A percentile compares a stretch with the other conserved stretches of the same genome.
Evolutionary conservation across 2,797 vertebrate species (phyloP).

Genomic region (Clarias platycephalus): DNA sequence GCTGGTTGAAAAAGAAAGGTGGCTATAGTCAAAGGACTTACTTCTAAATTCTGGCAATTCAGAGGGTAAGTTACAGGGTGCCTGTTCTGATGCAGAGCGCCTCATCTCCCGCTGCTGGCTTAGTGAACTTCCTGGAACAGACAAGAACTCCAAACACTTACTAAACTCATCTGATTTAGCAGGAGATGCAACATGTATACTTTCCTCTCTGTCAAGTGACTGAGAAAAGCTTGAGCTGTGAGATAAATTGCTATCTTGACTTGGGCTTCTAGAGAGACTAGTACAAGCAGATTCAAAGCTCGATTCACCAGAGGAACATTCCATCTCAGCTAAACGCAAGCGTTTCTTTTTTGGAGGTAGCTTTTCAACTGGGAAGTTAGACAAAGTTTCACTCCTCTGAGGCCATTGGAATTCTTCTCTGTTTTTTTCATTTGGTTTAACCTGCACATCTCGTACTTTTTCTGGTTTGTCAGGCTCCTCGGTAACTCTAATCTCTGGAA

Average conservation of each 20-base stretch:
- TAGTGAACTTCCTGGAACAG: constrained; percentile 89
- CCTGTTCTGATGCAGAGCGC: constrained; percentile 96
- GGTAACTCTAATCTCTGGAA: constrained; percentile 96
- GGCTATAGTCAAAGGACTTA: constrained; percentile 97
- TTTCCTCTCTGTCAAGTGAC: constrained; percentile 92
- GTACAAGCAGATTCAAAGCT: constrained; percentile 98
- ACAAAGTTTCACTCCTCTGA: constrained; percentile 96
- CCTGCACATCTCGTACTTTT: constrained; percentile 81
- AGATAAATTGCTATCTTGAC: constrained; percentile 97
- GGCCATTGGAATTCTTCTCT: constrained; percentile 98
- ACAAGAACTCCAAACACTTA: constrained; percentile 90
- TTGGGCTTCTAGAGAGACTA: constrained; percentile 94
- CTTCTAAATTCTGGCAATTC: constrained; percentile 93
- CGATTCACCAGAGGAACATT: constrained; percentile 96
- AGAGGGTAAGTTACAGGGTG: constrained; percentile 86
- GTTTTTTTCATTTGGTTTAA: constrained; percentile 88
- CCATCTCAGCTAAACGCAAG: constrained; percentile 91
- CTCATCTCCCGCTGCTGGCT: constrained; percentile 97
- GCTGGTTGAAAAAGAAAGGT: constrained; percentile 81
- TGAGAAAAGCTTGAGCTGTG: constrained; percentile 94
- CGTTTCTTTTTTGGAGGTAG: constrained; percentile 98
- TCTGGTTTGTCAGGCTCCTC: constrained; percentile 96
- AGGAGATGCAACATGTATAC: constrained; percentile 77
- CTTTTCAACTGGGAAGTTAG: constrained; percentile 96
- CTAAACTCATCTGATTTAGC: constrained; percentile 87